Conservation (phyloP, 2,888 invertebrate species). For the Galerucella calmariensis region DNA sequence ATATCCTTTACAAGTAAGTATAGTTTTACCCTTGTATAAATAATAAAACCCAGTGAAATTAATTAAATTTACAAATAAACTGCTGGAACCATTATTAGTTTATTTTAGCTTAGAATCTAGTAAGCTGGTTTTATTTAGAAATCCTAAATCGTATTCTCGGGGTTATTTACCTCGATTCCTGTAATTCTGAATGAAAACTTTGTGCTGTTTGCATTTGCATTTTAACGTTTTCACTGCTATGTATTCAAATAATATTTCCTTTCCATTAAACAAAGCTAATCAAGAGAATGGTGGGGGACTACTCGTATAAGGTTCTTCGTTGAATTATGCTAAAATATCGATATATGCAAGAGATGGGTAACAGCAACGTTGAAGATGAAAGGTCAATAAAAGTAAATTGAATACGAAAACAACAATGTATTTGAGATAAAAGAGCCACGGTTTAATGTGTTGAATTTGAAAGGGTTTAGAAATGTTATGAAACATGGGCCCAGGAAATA, state of each 20-base stretch:
- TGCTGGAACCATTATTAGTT: conserved; percentile 13
- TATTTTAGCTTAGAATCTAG: conserved; percentile 13
- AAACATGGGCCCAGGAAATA: no score
- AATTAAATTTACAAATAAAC: conserved; percentile 14
- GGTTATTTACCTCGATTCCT: conserved; percentile 14
- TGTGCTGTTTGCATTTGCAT: conserved; percentile 1
- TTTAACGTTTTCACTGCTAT: conserved; percentile 3
- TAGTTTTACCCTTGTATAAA: neutral
- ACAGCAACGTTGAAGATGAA: no score
- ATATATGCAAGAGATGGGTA: neutral
- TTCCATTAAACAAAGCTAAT: neutral
- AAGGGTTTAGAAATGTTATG: no score
- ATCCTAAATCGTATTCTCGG: conserved; percentile 5
- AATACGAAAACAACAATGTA: no score
- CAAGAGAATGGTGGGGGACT: neutral
- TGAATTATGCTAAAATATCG: neutral
- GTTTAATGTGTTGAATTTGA: no score
- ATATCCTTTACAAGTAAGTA: neutral
- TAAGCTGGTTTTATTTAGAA: conserved; percentile 14
- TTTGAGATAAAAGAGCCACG: no score
- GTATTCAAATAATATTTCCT: neutral
- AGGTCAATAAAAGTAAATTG: no score
- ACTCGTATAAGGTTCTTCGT: no score
- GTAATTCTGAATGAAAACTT: conserved; percentile 8
- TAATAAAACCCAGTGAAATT: neutral